Evolutionary conservation across 2,113 vertebrate species (phyloP), one percentile per base, ranked within the genome.

Genomic region (Pyxicephalus adspersus): DNA sequence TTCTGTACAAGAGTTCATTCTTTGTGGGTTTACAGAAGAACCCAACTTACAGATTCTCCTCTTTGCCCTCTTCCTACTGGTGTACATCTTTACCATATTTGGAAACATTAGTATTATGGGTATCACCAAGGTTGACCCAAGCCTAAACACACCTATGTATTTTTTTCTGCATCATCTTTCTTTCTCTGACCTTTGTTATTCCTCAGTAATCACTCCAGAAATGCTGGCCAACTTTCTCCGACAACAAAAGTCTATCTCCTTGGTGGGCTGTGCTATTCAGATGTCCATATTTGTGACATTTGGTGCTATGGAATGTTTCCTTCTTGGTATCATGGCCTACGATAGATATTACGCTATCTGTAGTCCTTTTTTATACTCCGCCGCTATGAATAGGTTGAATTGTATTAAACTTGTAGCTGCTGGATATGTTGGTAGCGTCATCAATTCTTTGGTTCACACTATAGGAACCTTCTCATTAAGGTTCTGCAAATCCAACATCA

Each of bases 401-500:
- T 64, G 63, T 19, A 29, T 26, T 15, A 64, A 18, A 28, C 28
- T 64, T 31, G 63, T 64, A 64, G 63, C 15, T 58, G 55, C n/a
- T 19, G 55, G 19, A 8, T 58, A 23, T 20, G 16, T 58, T 58
- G 63, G 63, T 15, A 64, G 63, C 11, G 19, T 64, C 11, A 16
- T 20, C 15, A 34, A 38, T 67, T 29, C 19, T 34, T 67, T 34
- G 28, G 64, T 67, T 67, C 64, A 67, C 29, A 45, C 64, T 4
- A 67, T 29, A 8, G 31, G 31, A n/a, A 67, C 64, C 2, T 67
- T 45, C 20, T 31, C 64, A 20, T 67, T 31, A n/a, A 31, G 4
- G 17, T 67, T 67, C 34, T 67, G 64, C 31, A 29, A 34, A 20
- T 67, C 64, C 13, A 67, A 67, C n/a, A 20, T 67, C 31, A 67